Base-by-base conservation (phyloP, 2,113 vertebrate genomes). In the Zosterops japonicus region DNA sequence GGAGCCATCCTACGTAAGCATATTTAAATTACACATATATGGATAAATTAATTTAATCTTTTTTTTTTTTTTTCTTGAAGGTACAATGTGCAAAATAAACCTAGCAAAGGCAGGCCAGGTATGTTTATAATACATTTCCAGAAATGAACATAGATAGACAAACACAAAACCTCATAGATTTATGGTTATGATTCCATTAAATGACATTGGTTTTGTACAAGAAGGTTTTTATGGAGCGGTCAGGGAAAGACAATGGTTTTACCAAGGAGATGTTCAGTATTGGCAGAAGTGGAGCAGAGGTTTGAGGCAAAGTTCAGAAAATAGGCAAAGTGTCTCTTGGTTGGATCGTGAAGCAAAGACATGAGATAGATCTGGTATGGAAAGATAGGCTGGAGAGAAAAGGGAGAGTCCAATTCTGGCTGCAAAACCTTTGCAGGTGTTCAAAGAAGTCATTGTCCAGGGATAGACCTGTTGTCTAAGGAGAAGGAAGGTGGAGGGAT, bases 1-100 rank as follows among this genome's bases (percentile, higher is more conserved):
- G 83, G 88, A 95, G 94, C 47, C 90, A 86, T 83, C 71, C 79
- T 83, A 64, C 86, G 89, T 63, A 80, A 92, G 20, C 15, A 71
- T 36, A 46, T 83, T 87, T 80, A 60, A 80, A 74, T 67, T 50
- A 86, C 72, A 69, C 31, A 42, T 67, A 41, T 27, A 88, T 18
- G 14, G 49, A 46, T 44, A 77, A 35, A 69, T 7, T 42, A 23
- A 83, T 83, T 46, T 36, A 2, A 59, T 74, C 3, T 24, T 81
- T 81, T 77, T 33, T 80, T 79, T 91, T 81, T 77, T 33, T 80
- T 79, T 91, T 57, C 15, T 72, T 74, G 39, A 39, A 89, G 13
- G 1, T 55, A 23, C 6, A 41, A 22, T 36, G 15, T 65, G 11
- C 18, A 72, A 89, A 85, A 46, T 67, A 74, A 83, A 53, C 7